These are phyloP conservation scores for Brachionus manjavacas DNA, from an alignment of 1,140 invertebrate species.

Conservation along the genomic window DNA sequence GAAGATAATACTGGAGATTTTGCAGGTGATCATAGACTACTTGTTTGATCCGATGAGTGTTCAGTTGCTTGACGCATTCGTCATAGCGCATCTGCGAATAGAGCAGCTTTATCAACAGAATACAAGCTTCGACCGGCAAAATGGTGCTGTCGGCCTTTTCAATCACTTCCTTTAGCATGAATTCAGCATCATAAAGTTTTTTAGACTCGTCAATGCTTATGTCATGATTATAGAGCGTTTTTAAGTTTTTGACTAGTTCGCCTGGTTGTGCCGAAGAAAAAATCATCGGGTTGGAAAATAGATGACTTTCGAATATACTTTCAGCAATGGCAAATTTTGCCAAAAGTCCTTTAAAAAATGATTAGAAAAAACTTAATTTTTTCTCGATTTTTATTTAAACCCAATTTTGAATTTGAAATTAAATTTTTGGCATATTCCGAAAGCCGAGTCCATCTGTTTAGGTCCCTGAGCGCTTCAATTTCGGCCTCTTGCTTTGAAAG, in stretches of 20 bases:
- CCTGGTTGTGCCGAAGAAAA: background rate
- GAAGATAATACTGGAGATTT: background rate
- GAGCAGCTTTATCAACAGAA: background rate
- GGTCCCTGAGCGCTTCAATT: background rate
- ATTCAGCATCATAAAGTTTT: slow-evolving; percentile 4
- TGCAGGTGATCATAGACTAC: background rate
- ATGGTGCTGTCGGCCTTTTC: background rate
- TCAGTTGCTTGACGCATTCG: slow-evolving; percentile 4
- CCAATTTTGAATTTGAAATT: background rate
- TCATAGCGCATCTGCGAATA: slow-evolving; percentile 38
- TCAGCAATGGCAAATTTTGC: slow-evolving; percentile 21
- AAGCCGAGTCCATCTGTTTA: slow-evolving; percentile 11
- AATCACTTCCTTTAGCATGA: slow-evolving; percentile 7
- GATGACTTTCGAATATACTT: background rate
- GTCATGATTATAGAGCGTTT: background rate
- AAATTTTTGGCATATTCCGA: background rate
- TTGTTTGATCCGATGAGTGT: background rate
- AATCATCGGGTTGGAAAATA: slow-evolving; percentile 15
- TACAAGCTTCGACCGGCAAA: background rate
- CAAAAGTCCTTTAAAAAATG: background rate
- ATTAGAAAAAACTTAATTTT: background rate
- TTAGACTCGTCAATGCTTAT: background rate
- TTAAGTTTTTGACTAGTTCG: background rate
- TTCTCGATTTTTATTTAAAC: background rate
- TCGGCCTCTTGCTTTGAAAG: slow-evolving; percentile 1